A percentile compares a stretch with the other conserved stretches of the same genome.
phyloP scores from a whole-genome alignment of 2,113 vertebrate genomes.

The Rostratula benghalensis region DNA sequence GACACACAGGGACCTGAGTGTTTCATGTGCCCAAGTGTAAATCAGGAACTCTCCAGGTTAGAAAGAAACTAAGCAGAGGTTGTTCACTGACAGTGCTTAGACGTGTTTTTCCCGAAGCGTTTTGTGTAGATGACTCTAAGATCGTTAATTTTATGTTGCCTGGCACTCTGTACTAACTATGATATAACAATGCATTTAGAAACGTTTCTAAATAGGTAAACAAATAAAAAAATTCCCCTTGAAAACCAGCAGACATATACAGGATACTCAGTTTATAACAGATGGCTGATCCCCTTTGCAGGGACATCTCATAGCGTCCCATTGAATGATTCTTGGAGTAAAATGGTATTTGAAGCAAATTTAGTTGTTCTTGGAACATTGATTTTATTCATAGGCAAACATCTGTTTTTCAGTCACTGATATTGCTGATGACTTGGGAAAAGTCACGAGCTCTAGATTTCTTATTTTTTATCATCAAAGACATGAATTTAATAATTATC shows the following conservation, averaged over 20 bases:
- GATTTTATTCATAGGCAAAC: neutral
- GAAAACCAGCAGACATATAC: neutral
- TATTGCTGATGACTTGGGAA: neutral
- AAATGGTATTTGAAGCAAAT: neutral
- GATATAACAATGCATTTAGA: neutral
- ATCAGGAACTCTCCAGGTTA: neutral
- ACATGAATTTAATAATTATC: neutral
- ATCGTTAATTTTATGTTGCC: neutral
- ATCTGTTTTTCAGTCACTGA: neutral
- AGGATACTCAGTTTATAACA: neutral
- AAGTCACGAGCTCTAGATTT: neutral
- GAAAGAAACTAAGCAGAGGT: neutral
- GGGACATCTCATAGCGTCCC: neutral
- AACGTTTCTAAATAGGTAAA: neutral
- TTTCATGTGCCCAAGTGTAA: accelerated
- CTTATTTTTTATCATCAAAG: neutral
- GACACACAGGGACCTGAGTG: neutral
- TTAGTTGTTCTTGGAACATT: neutral
- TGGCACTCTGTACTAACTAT: neutral
- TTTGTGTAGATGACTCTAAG: neutral
- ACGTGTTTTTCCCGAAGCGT: neutral
- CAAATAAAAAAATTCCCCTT: accelerated
- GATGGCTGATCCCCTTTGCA: neutral
- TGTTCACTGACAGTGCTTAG: neutral
- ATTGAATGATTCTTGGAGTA: neutral